Evolutionary conservation across 2,888 invertebrate genomes (phyloP).

Genomic region (Elegia similella): DNA sequence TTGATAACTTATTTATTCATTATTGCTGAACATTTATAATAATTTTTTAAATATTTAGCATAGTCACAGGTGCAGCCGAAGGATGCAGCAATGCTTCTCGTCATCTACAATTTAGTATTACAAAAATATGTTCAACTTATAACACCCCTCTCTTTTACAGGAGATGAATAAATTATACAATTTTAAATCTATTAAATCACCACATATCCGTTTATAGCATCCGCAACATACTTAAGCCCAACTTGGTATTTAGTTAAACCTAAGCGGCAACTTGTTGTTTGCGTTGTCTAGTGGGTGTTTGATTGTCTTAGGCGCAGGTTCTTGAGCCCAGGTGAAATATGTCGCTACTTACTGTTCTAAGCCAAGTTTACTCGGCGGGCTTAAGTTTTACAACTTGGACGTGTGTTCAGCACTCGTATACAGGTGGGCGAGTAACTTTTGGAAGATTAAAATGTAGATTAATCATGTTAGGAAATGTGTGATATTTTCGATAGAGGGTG

Average conservation of each 20-base stretch:
- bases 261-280: neutral
- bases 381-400: slow-evolving; percentile 72
- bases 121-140: no score
- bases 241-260: slow-evolving; percentile 75
- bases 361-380: slow-evolving; percentile 63
- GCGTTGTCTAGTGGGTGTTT: slow-evolving; percentile 12
- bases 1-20: no score
- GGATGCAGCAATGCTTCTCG: no score
- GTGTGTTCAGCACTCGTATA: slow-evolving; percentile 21
- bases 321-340: slow-evolving; percentile 73
- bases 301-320: slow-evolving; percentile 79
- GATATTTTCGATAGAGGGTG: neutral
- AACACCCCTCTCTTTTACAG: no score
- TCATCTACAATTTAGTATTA: no score
- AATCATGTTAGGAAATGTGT: slow-evolving; percentile 3
- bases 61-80: no score
- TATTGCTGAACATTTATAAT: no score
- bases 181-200: slow-evolving; percentile 37
- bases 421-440: slow-evolving; percentile 12
- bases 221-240: slow-evolving; percentile 66
- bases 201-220: slow-evolving; percentile 41
- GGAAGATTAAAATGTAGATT: slow-evolving; percentile 10
- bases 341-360: slow-evolving; percentile 71
- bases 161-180: no score
- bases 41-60: no score